Evolutionary conservation across 2,888 invertebrate genomes (phyloP), one percentile per base, ranked within the genome.

Genomic region (Carcina quercana): DNA sequence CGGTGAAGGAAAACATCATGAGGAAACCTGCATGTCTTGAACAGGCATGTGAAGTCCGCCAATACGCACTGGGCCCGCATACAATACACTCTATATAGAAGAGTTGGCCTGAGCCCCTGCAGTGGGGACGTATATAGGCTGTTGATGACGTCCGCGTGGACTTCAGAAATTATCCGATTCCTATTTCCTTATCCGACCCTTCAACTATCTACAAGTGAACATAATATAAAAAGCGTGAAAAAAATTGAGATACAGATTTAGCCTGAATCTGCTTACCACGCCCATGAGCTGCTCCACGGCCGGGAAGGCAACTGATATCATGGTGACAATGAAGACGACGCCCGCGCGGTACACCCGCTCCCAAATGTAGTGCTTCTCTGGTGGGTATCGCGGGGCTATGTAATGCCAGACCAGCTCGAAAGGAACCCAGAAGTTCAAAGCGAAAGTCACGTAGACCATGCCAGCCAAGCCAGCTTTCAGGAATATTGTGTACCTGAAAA

Each of bases 341-440:
- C 50, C 1, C 0, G 43, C 44, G 2, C 71, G 45, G 33, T 66
- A 71, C 0, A 72, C 34, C 1, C 70, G 41, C 42, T 73, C 66
- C 69, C 66, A 66, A 0, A 63, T n/a, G 67, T 67, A 69, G 12
- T 48, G 43, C 10, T 46, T 54, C 0, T 37, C 17, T 0, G 43
- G 42, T 0, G 35, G 20, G 32, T 69, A 57, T 0, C 31, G 32
- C 5, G 26, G 29, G 38, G 57, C 54, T 6, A 70, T 13, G 25
- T 69, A 68, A 30, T 43, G 38, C 71, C 70, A 73, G 3, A 58
- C 37, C 5, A 69, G 41, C 4, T 71, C 57, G 32, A 70, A 72
- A 0, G 65, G 64, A 3, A 65, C 45, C 61, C 64, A 70, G 40
- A 71, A 72, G 37, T 57, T 63, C 1, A 69, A 45, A 0, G 58